Base-by-base conservation (phyloP, 2,888 invertebrate species). In the Drosophila rellima region DNA sequence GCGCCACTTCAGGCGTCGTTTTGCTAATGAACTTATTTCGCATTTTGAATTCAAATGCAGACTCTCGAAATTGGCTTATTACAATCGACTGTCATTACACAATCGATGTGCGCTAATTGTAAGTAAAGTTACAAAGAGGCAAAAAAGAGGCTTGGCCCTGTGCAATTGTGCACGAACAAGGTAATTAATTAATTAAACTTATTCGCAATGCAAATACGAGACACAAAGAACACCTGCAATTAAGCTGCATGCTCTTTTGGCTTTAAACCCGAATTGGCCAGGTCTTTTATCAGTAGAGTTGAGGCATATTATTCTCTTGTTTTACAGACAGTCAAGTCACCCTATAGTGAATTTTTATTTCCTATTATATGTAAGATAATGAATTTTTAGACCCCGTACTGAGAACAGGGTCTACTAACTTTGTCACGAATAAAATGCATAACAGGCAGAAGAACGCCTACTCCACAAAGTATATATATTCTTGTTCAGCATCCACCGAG, bases 21-120 rank as follows among this genome's bases (percentile, higher is more conserved):
- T 70, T 61, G 73, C 78, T 83, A 87, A 83, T 87, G 87, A 83
- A 83, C 84, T 83, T 87, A 83, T 83, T 83, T 84, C 82, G 73
- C 82, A 82, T 75, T 84, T 84, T 63, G 78, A 78, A 83, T 84
- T 87, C 79, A 81, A 83, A 87, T 78, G 70, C 78, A 66, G 68
- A 81, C 77, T 56, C 73, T 70, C 67, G 67, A 68, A 88, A 88
- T 80, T 88, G 89, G 85, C 82, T 85, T 89, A 82, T 82, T 88
- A 75, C 78, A 88, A 89, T 89, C 83, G 80, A 89, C 75, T 75
- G 75, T 65, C 67, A 74, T 85, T 70, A 85, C 74, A 78, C 70
- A 88, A 85, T 82, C 88, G 80, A 85, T 80, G 70, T 64, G 68
- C 48, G 70, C 70, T 75, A 73, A 78, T 82, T 80, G 74, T 74